Conservation (phyloP, 2,797 vertebrate genomes). For the Sebastes miniatus region DNA sequence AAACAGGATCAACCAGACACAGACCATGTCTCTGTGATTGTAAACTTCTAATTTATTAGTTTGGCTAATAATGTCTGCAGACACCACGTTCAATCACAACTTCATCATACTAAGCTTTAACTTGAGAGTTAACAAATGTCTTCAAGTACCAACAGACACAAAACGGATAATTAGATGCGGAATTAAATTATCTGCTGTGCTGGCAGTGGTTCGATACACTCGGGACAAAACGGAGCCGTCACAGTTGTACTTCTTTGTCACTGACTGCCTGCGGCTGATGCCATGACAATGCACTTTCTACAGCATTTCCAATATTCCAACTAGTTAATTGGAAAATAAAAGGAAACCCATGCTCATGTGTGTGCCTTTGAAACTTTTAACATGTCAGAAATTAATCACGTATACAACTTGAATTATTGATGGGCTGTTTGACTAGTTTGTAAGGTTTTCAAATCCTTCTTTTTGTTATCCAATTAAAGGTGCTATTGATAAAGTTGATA, state of each 20-base stretch:
- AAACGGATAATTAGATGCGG: constrained; percentile 34
- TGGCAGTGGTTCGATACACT: constrained; percentile 28
- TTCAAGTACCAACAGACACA: constrained; percentile 8
- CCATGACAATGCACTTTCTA: constrained; percentile 2
- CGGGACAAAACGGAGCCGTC: constrained; percentile 16
- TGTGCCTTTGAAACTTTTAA: no score
- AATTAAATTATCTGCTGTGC: constrained; percentile 32
- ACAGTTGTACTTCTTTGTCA: not conserved
- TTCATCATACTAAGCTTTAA: constrained; percentile 21
- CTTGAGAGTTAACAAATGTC: constrained; percentile 21
- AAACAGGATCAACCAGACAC: not conserved
- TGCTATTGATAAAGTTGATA: no score
- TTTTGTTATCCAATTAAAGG: no score
- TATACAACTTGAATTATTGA: no score
- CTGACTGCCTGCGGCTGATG: not conserved
- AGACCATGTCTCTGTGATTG: not conserved
- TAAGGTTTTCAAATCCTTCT: no score
- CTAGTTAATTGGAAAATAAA: no score
- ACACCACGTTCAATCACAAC: not conserved
- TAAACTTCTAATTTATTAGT: not conserved
- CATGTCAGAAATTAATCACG: no score
- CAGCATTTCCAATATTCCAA: no score
- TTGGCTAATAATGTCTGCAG: not conserved
- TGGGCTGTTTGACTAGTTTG: no score
- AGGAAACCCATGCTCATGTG: no score